phyloP scores from a whole-genome alignment of 1,140 invertebrate species.

The Phenacoccus solenopsis region DNA sequence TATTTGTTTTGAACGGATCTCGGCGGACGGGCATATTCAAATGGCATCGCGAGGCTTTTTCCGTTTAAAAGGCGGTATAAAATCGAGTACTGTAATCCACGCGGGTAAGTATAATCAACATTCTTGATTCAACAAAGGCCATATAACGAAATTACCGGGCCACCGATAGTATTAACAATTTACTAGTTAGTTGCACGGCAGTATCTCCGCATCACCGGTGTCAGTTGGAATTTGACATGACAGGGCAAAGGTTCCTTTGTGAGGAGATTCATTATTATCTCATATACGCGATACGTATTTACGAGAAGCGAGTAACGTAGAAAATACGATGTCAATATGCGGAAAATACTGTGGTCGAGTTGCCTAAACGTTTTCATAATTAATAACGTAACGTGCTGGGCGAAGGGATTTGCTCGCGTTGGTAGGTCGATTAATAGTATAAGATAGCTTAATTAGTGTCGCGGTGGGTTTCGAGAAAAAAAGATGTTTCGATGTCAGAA shows the following conservation, averaged over 20 bases:
- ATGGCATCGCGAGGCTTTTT: background rate
- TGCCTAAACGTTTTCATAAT: background rate
- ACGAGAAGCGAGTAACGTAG: background rate
- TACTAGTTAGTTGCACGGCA: background rate
- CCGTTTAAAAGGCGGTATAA: background rate
- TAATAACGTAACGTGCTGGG: too few relatives aligned
- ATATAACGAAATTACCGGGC: background rate
- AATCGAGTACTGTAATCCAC: background rate
- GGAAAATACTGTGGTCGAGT: background rate
- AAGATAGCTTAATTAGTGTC: too few relatives aligned
- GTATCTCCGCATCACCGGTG: background rate
- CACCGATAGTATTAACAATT: background rate
- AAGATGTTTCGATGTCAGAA: too few relatives aligned
- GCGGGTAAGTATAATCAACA: background rate
- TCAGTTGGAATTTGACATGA: background rate
- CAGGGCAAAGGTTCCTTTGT: background rate
- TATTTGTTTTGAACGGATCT: constrained; percentile 3
- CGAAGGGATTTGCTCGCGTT: too few relatives aligned
- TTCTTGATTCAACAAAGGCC: background rate
- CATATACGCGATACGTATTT: background rate
- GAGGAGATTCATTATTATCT: background rate
- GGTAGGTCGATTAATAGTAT: too few relatives aligned
- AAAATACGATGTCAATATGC: background rate
- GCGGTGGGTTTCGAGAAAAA: too few relatives aligned
- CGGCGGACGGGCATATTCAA: background rate